Conservation (phyloP, 2,888 invertebrate genomes). For the Diabrotica balteata region DNA sequence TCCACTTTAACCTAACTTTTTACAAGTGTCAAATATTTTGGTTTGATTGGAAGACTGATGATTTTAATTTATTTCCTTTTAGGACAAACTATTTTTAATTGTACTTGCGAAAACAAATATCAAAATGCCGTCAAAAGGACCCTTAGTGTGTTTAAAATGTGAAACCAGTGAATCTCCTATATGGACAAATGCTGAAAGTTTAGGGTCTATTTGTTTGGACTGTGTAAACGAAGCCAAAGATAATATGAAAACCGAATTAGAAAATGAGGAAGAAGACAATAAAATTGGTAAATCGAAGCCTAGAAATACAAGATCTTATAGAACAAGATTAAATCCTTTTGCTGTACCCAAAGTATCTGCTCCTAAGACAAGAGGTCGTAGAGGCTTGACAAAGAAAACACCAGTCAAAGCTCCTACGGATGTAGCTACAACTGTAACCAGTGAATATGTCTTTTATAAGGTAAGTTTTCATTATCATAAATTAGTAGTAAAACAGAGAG, state of each 20-base stretch:
- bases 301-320: conserved; percentile 64
- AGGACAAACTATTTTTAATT: no score
- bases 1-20: no score
- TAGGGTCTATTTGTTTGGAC: conserved; percentile 78
- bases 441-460: conserved; percentile 80
- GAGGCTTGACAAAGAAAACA: conserved; percentile 79
- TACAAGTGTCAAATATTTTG: no score
- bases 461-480: conserved; percentile 54
- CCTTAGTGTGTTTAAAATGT: conserved; percentile 77
- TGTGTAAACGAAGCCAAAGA: conserved; percentile 69
- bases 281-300: conserved; percentile 68
- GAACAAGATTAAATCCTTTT: conserved; percentile 59
- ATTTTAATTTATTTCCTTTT: no score
- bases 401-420: conserved; percentile 83
- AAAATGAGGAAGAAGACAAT: conserved; percentile 59
- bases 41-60: no score
- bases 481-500: no score
- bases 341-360: conserved; percentile 57
- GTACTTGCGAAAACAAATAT: no score
- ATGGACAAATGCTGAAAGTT: conserved; percentile 76
- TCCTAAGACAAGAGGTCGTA: conserved; percentile 76
- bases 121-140: conserved; percentile 60
- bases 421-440: conserved; percentile 82
- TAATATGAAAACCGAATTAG: conserved; percentile 53
- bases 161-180: conserved; percentile 72